These are phyloP conservation scores for Theodoxus fluviatilis DNA, from an alignment of 2,888 invertebrate species.

Conservation along the genomic window DNA sequence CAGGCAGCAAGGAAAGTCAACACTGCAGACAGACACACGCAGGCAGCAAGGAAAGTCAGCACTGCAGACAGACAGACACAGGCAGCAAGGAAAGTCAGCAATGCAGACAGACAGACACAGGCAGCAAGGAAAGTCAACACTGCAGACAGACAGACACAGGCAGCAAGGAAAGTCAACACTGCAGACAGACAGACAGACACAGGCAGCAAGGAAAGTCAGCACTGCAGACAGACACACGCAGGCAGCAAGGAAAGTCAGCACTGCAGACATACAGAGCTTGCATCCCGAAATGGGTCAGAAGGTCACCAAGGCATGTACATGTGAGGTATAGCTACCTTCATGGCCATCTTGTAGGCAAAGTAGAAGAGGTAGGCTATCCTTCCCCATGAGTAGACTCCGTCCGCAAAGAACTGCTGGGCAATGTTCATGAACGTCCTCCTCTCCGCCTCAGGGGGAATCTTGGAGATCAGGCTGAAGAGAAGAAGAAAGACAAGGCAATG, in stretches of 20 bases:
- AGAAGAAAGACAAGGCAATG: too few relatives aligned
- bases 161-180: background rate
- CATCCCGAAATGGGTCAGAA: background rate
- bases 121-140: background rate
- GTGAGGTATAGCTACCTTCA: constrained; percentile 50
- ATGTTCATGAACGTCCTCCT: constrained; percentile 58
- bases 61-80: too few relatives aligned
- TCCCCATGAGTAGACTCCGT: constrained; percentile 64
- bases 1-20: too few relatives aligned
- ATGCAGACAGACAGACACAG: too few relatives aligned
- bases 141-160: background rate
- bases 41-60: too few relatives aligned
- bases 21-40: too few relatives aligned
- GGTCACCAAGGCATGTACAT: background rate
- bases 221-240: too few relatives aligned
- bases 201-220: too few relatives aligned
- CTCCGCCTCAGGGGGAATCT: constrained; percentile 57
- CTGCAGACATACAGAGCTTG: background rate
- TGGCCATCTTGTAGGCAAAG: constrained; percentile 63
- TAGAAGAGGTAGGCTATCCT: constrained; percentile 63
- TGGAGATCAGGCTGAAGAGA: constrained; percentile 48
- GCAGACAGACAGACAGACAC: background rate
- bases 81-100: too few relatives aligned
- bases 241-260: too few relatives aligned
- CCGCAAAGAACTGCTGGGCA: constrained; percentile 58